Percentiles rank a stretch among this genome's conserved stretches.
Evolutionary conservation across 2,113 vertebrate species (phyloP).

Genomic region (Callaeas wilsoni): DNA sequence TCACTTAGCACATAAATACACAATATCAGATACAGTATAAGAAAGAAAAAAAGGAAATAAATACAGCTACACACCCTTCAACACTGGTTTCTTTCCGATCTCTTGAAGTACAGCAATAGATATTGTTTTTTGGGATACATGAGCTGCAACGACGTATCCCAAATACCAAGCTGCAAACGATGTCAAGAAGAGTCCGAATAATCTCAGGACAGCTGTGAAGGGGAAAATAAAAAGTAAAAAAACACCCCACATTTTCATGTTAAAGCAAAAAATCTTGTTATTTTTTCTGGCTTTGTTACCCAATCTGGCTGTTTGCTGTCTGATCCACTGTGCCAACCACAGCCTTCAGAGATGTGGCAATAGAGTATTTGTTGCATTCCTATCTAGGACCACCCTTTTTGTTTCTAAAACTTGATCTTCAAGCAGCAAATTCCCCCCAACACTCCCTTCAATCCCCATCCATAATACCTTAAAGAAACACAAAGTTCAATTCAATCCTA

Average conservation of each 20-base stretch:
- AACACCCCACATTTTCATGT: not conserved
- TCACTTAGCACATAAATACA: not conserved
- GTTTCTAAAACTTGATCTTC: not conserved
- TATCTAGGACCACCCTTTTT: not conserved
- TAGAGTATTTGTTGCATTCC: not conserved
- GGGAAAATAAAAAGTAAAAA: not conserved
- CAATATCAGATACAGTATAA: not conserved
- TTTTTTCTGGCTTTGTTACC: not conserved
- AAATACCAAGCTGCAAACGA: slow-evolving; percentile 62
- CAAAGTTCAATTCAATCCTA: not conserved
- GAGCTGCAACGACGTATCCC: slow-evolving; percentile 37
- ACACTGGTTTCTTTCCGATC: slow-evolving; percentile 17
- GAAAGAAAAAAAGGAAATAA: not conserved
- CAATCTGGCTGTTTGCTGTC: not conserved
- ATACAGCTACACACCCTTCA: slow-evolving; percentile 52
- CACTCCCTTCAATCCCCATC: not conserved
- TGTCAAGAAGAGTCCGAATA: not conserved
- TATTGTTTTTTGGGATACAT: not conserved
- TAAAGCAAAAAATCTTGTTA: not conserved
- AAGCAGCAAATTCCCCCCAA: not conserved
- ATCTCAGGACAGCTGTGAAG: slow-evolving; percentile 45
- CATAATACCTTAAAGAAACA: not conserved
- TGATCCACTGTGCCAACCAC: not conserved
- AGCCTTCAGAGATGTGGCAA: not conserved
- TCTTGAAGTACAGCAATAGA: slow-evolving; percentile 3